These are phyloP conservation scores for Perca schrenkii DNA, from an alignment of 2,113 vertebrate genomes.

Conservation along the genomic window DNA sequence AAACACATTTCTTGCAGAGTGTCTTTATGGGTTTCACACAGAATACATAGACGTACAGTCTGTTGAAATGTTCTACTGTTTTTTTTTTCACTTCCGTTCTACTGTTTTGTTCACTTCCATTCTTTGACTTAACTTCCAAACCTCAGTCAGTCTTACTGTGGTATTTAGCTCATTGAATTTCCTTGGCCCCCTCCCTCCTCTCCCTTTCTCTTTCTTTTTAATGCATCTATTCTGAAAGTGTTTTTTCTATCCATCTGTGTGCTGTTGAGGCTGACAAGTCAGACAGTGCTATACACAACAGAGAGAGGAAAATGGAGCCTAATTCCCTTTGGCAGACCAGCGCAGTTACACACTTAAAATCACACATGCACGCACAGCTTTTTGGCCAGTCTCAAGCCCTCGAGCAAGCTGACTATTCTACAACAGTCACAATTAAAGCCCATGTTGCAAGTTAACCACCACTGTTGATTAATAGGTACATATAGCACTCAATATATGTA, in stretches of 20 bases:
- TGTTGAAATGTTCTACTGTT: not conserved
- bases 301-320: constrained; percentile 37
- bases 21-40: not conserved
- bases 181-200: not conserved
- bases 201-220: not conserved
- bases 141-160: constrained; percentile 17
- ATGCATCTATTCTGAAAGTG: constrained; percentile 11
- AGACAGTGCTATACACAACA: constrained; percentile 35
- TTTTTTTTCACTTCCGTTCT: constrained; percentile 8
- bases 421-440: constrained; percentile 39
- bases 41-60: not conserved
- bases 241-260: not conserved
- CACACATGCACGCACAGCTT: constrained; percentile 23
- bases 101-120: constrained; percentile 13
- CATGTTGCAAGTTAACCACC: too few species aligned
- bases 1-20: not conserved
- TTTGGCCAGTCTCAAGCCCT: constrained; percentile 40
- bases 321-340: constrained; percentile 62
- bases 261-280: constrained; percentile 47
- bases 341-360: constrained; percentile 28
- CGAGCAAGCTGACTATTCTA: constrained; percentile 43
- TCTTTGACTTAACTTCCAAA: constrained; percentile 18
- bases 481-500: too few species aligned
- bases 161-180: constrained; percentile 32
- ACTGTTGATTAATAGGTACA: too few species aligned